phyloP scores from a whole-genome alignment of 2,888 invertebrate genomes.

The Pharmacophagus antenor region DNA sequence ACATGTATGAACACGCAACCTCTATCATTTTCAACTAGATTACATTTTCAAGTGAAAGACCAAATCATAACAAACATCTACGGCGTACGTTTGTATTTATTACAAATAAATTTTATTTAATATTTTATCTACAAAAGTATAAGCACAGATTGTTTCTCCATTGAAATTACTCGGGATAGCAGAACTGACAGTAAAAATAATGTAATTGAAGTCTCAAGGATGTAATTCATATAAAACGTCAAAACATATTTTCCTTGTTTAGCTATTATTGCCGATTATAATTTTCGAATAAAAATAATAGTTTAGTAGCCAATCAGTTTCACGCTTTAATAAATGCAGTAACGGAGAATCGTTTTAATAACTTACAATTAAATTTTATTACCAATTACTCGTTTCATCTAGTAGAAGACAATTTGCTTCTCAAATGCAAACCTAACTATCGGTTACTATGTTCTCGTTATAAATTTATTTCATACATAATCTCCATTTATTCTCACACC shows the following conservation, averaged over 20 bases:
- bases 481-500: not conserved
- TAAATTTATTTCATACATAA: not conserved
- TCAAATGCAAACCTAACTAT: not conserved
- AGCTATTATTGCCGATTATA: no score
- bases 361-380: not conserved
- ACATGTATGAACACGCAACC: not conserved
- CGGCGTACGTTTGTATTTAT: not conserved
- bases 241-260: no score
- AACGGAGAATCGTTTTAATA: not conserved
- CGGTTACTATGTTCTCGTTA: not conserved
- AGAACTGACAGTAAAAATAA: no score
- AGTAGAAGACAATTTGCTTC: not conserved
- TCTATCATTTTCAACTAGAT: not conserved
- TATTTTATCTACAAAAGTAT: no score
- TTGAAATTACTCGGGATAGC: not conserved
- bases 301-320: not conserved
- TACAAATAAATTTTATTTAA: not conserved
- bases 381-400: not conserved
- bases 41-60: not conserved
- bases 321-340: not conserved
- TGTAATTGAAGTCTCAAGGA: no score
- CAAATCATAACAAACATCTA: not conserved
- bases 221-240: no score
- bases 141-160: not conserved
- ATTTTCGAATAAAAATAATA: no score